Conservation (phyloP, 64 coral and sea anemone genomes). For the Stylophora pistillata region DNA sequence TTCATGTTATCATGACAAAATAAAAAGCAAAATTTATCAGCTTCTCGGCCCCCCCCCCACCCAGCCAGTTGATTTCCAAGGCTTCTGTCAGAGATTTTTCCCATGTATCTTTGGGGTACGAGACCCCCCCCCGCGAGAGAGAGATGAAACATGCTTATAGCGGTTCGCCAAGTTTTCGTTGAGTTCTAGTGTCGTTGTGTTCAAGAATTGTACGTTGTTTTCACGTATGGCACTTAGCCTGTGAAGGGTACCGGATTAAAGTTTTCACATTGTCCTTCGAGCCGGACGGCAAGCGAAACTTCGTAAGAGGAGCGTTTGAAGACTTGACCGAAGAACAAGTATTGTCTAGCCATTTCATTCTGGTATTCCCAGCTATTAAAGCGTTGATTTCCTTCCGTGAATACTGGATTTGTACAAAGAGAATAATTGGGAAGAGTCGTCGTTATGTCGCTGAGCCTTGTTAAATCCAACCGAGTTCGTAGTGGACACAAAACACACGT, state of each 20-base stretch:
- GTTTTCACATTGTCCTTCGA: background rate
- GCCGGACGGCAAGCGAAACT: conserved; percentile 16
- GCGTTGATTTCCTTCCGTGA: too few species aligned
- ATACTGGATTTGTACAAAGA: conserved; percentile 8
- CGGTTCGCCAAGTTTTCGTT: too few species aligned
- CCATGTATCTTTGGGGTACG: background rate
- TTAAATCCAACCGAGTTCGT: conserved; percentile 34
- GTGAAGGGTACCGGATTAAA: too few species aligned
- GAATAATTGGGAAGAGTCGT: conserved; percentile 9
- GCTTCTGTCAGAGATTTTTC: too few species aligned
- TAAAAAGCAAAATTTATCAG: too few species aligned
- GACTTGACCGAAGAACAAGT: background rate
- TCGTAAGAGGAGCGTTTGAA: background rate
- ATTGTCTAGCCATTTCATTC: too few species aligned
- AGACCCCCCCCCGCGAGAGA: background rate
- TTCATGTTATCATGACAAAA: too few species aligned
- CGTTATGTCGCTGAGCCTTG: conserved; percentile 37
- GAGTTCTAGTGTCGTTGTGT: too few species aligned
- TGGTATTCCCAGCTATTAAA: too few species aligned
- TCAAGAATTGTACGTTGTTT: too few species aligned
- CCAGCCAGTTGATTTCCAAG: background rate
- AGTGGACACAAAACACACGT: conserved; percentile 35
- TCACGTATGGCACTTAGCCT: too few species aligned
- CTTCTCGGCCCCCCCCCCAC: too few species aligned
- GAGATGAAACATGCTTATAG: background rate